Evolutionary conservation across 1,140 invertebrate genomes (phyloP), one percentile per base, ranked within the genome.

Genomic region (Drosophila equinoxialis): DNA sequence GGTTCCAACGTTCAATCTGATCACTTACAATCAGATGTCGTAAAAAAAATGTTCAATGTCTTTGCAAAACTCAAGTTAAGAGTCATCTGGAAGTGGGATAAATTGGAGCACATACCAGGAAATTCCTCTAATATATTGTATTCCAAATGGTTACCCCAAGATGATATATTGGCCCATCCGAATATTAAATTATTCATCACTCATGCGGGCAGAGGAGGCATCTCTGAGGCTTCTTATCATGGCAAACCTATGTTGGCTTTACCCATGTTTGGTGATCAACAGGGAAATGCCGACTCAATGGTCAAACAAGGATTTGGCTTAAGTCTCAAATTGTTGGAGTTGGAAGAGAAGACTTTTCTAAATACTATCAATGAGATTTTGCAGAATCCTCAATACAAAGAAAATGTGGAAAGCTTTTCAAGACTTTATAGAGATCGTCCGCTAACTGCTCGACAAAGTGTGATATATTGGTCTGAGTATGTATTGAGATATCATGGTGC

Each of bases 171-270:
- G 81, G 93, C 82, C 3, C 93, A 94, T 74, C 70, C 93, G 6
- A 96, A 96, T 71, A 90, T 95, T 2, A 94, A 93, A 75, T 93
- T 94, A 0, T 96, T 97, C 78, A 94, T 97, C 20, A 95, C 95
- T 0, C 95, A 96, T 77, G 95, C 95, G 30, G 96, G 96, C 65
- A 89, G 93, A 30, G 92, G 93, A 1, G 93, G 94, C n/a, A 68
- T 92, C 13, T 92, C 91, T 7, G 94, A 94, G 78, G 91, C 92
- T n/a, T 76, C 93, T 61, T 92, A 92, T 74, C 81, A 93, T 65
- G 92, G 93, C 17, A 91, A 93, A 26, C 93, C 94, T 6, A 81
- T 94, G 74, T 42, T 94, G 41, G 92, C 91, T 33, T 74, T 94
- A n/a, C 94, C 94, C 0, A 59, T 91, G 3, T 92, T 92, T 30